These are phyloP conservation scores for Echiichthys vipera DNA, from an alignment of 2,797 vertebrate species.

Conservation along the genomic window DNA sequence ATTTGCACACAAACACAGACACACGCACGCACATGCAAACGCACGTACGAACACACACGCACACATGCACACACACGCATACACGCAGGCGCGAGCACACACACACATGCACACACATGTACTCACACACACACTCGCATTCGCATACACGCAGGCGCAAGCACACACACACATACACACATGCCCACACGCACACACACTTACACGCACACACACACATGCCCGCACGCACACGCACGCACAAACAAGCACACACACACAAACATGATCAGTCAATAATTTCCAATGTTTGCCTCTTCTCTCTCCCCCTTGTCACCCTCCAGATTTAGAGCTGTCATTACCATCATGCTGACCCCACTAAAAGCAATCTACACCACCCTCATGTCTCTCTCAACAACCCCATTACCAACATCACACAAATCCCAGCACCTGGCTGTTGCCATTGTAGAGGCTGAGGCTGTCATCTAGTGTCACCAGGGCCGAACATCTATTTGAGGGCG, in stretches of 20 bases:
- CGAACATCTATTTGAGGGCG: constrained; percentile 18
- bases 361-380: constrained; percentile 29
- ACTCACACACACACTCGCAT: constrained; percentile 11
- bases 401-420: constrained; percentile 47
- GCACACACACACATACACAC: constrained; percentile 14
- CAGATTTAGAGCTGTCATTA: constrained; percentile 32
- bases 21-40: neutral
- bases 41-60: constrained; percentile 3
- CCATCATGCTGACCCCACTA: constrained; percentile 36
- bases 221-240: neutral
- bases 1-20: constrained; percentile 34
- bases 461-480: constrained; percentile 9
- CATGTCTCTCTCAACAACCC: constrained; percentile 30
- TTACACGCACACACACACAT: constrained; percentile 28
- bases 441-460: neutral
- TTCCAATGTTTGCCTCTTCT: constrained; percentile 11
- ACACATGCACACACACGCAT: constrained; percentile 6
- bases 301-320: neutral
- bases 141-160: constrained; percentile 32
- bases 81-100: constrained; percentile 7
- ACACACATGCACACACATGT: constrained; percentile 7
- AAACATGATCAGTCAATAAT: constrained; percentile 30
- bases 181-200: neutral
- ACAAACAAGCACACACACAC: neutral
- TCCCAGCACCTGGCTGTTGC: constrained; percentile 39